Conservation (phyloP, 2,888 invertebrate species). For the Tetanocera ferruginea region DNA sequence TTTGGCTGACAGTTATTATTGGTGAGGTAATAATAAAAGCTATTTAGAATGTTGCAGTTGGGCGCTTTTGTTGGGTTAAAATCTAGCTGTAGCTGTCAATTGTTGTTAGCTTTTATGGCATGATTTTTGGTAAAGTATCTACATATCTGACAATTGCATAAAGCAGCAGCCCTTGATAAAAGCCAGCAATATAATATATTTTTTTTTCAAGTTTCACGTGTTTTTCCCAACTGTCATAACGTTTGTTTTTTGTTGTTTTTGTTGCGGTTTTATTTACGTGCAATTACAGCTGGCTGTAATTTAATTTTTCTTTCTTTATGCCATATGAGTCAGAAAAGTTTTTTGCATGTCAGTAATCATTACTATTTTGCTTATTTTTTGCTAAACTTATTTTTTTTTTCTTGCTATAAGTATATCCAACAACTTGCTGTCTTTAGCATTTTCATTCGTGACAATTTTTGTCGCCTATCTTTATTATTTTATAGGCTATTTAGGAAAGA, state of each 20-base stretch:
- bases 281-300: neutral
- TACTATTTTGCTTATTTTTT: neutral
- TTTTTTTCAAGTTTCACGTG: neutral
- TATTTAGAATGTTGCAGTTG: too few relatives aligned
- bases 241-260: neutral
- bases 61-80: too few relatives aligned
- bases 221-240: neutral
- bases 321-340: neutral
- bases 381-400: neutral
- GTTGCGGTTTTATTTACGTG: neutral
- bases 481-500: neutral
- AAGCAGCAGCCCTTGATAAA: neutral
- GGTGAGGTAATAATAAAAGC: too few relatives aligned
- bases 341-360: neutral
- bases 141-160: neutral
- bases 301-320: neutral
- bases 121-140: neutral
- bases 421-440: neutral
- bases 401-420: too few relatives aligned
- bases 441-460: neutral
- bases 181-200: too few relatives aligned
- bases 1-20: neutral
- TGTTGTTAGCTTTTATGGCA: neutral
- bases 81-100: conserved; percentile 4
- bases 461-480: too few relatives aligned